A percentile compares a stretch with the other conserved stretches of the same genome.
Evolutionary conservation across 2,888 invertebrate genomes (phyloP).

Genomic region (Parnassius apollo): DNA sequence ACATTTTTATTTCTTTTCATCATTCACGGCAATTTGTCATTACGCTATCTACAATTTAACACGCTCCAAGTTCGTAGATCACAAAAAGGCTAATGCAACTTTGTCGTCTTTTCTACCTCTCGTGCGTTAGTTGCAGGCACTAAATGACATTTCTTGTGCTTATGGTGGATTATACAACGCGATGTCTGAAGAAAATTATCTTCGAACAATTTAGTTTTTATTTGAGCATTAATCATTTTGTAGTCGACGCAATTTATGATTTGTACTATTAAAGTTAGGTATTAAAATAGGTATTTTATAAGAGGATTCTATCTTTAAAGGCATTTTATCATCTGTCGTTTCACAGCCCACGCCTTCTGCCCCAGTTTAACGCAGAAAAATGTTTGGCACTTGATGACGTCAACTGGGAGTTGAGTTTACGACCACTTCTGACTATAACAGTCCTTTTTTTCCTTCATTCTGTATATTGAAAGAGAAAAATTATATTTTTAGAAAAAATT

Average conservation of each 20-base stretch:
- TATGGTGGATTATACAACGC: constrained; percentile 1
- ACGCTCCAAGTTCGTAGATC: constrained; percentile 41
- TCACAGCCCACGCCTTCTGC: constrained; percentile 21
- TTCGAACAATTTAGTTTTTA: constrained; percentile 12
- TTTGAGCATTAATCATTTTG: constrained; percentile 13
- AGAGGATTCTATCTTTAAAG: constrained; percentile 13
- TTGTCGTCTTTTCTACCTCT: constrained; percentile 11
- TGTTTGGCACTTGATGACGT: constrained; percentile 19
- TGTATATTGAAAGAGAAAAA: no score
- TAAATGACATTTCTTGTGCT: constrained; percentile 25
- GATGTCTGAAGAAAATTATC: constrained; percentile 7
- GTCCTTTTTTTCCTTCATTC: constrained; percentile 9
- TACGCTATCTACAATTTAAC: constrained; percentile 56
- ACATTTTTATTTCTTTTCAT: constrained; percentile 23
- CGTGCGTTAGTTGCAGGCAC: constrained; percentile 15
- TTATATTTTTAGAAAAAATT: no score
- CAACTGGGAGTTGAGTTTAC: constrained; percentile 16
- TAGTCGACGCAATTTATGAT: constrained; percentile 11
- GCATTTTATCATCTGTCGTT: not conserved
- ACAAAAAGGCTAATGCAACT: constrained; percentile 27
- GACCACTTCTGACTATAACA: constrained; percentile 5
- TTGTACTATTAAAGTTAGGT: constrained; percentile 9
- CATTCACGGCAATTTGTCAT: constrained; percentile 42
- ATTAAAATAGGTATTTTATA: constrained; percentile 3
- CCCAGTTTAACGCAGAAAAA: constrained; percentile 4